Percentiles rank a stretch among this genome's conserved stretches.
These are phyloP conservation scores for Burhinus oedicnemus DNA, from an alignment of 2,113 vertebrate genomes.

Conservation along the genomic window DNA sequence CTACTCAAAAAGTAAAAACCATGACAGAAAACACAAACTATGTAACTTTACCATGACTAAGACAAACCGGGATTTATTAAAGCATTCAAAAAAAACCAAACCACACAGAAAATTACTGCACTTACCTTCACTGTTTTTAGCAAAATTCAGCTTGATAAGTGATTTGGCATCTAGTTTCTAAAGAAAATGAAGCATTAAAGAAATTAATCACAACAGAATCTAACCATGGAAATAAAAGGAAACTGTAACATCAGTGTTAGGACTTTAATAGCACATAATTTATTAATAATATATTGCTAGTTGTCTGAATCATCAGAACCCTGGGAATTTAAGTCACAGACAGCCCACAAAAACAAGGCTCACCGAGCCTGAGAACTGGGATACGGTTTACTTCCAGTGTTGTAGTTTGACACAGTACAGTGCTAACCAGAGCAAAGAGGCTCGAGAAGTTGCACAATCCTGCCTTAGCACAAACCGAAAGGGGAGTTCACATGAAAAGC, in stretches of 20 bases:
- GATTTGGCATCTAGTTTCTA: constrained; percentile 95
- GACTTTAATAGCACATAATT: background rate
- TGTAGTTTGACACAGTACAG: background rate
- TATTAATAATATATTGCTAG: constrained; percentile 2
- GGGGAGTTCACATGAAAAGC: background rate
- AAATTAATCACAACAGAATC: constrained; percentile 5
- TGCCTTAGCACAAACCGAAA: background rate
- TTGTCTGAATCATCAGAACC: background rate
- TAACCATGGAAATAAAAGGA: background rate
- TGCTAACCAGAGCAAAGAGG: background rate
- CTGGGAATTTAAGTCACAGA: background rate
- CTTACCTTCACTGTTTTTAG: constrained; percentile 95
- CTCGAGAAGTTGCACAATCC: background rate
- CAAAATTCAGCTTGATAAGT: constrained; percentile 91
- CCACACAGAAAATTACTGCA: background rate
- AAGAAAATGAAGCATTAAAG: constrained; percentile 5
- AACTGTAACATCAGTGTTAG: background rate
- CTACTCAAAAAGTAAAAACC: background rate
- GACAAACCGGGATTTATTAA: background rate
- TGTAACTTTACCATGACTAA: background rate
- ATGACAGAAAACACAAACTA: background rate
- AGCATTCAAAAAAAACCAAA: background rate
- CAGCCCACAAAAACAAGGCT: background rate
- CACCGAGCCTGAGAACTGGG: background rate
- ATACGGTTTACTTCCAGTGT: fast-evolving